Evolutionary conservation across 2,797 vertebrate species (phyloP).

Genomic region (Gymnodraco acuticeps): DNA sequence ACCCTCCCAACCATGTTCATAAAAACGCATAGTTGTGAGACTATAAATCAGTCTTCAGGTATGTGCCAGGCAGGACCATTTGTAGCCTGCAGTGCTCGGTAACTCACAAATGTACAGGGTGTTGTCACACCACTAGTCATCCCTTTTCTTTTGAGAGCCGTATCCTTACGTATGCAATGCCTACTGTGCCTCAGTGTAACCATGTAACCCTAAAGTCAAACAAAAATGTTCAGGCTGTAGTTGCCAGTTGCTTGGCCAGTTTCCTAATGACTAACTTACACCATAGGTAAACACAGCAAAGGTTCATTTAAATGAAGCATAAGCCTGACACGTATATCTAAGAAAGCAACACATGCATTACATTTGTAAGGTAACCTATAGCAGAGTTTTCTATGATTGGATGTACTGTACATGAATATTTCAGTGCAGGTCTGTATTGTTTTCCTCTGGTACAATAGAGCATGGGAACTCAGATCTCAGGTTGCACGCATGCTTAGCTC

Average conservation of each 20-base stretch:
- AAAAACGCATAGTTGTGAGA: neutral
- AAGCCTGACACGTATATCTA: neutral
- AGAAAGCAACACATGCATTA: neutral
- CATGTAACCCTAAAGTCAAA: slow-evolving; percentile 45
- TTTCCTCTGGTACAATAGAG: slow-evolving; percentile 64
- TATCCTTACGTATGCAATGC: neutral
- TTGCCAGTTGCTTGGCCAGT: slow-evolving; percentile 10
- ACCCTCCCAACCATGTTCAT: neutral
- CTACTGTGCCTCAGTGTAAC: neutral
- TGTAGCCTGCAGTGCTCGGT: slow-evolving; percentile 1
- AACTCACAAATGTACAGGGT: neutral
- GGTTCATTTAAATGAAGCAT: neutral
- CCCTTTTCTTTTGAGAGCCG: neutral
- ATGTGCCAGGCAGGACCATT: neutral
- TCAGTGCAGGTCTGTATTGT: slow-evolving; percentile 72
- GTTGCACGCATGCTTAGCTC: slow-evolving; percentile 70
- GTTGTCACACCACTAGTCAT: neutral
- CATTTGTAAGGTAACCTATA: neutral
- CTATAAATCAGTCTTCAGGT: slow-evolving; percentile 28
- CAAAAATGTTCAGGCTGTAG: slow-evolving; percentile 29
- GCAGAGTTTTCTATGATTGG: slow-evolving; percentile 13
- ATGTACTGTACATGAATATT: slow-evolving; percentile 68
- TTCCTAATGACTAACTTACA: slow-evolving; percentile 50
- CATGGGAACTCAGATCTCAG: slow-evolving; percentile 79
- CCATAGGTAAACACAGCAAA: slow-evolving; percentile 38